Percentiles rank a stretch among this genome's conserved stretches.
Conservation (phyloP, 2,797 vertebrate genomes). For the Chrosomus eos region DNA sequence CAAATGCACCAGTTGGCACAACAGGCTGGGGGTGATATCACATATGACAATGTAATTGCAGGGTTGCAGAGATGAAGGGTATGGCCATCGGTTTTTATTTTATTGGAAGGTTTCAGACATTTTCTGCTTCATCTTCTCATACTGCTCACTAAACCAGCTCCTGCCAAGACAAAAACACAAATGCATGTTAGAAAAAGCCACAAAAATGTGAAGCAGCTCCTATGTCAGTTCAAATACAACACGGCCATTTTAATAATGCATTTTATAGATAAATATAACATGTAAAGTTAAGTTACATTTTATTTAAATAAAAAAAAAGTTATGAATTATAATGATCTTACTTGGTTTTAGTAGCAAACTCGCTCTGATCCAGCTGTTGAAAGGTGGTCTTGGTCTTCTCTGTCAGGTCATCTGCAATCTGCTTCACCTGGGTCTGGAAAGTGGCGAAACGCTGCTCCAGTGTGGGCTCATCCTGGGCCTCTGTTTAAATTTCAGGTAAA, state of each 20-base stretch:
- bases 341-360: conserved; percentile 60
- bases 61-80: neutral
- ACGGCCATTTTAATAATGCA: neutral
- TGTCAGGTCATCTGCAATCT: conserved; percentile 26
- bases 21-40: neutral
- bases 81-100: conserved; percentile 1
- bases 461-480: conserved; percentile 69
- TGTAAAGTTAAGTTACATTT: neutral
- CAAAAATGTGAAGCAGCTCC: neutral
- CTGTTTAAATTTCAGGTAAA: conserved; percentile 53
- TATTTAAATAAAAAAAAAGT: neutral
- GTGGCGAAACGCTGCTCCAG: conserved; percentile 40
- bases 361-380: conserved; percentile 32
- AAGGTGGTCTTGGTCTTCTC: conserved; percentile 54
- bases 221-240: neutral
- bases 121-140: neutral
- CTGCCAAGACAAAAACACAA: conserved; percentile 58
- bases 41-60: neutral
- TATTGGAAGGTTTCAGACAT: accelerated
- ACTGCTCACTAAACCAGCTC: conserved; percentile 48
- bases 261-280: neutral
- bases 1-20: conserved; percentile 25
- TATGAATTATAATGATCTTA: conserved; percentile 51
- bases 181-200: neutral
- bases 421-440: conserved; percentile 47